Evolutionary conservation across 2,797 vertebrate species (phyloP).

Genomic region (Alauda arvensis): DNA sequence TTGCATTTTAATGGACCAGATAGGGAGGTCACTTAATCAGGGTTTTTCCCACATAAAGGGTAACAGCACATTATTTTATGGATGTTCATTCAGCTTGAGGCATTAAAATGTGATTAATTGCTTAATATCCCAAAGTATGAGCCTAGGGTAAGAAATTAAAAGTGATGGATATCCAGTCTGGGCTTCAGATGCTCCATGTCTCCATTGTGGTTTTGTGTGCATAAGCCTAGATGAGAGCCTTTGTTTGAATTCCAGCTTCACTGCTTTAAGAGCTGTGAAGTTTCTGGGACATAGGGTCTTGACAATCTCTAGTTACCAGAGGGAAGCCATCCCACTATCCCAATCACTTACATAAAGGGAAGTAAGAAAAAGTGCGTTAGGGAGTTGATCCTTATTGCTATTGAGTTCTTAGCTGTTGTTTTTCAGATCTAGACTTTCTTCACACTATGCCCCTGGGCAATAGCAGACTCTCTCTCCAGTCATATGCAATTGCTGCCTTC

Average conservation of each 20-base stretch:
- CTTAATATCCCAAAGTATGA: background rate
- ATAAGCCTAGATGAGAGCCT: background rate
- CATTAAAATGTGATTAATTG: background rate
- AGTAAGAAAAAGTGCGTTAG: background rate
- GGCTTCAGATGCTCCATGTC: accelerated
- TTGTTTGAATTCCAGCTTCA: background rate
- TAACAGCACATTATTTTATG: background rate
- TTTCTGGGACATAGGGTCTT: background rate
- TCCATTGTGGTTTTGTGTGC: background rate
- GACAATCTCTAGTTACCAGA: background rate
- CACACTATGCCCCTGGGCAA: background rate
- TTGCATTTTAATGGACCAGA: background rate
- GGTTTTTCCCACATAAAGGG: accelerated
- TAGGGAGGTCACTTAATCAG: background rate
- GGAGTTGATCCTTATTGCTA: background rate
- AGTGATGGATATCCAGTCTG: background rate
- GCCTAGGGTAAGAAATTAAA: background rate
- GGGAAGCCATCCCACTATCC: background rate
- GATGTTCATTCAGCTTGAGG: background rate
- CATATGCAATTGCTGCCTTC: background rate
- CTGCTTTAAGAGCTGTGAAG: background rate
- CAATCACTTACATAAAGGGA: background rate
- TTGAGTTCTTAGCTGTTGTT: background rate
- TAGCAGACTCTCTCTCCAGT: background rate
- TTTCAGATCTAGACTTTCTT: background rate